Percentiles rank a stretch among this genome's conserved stretches.
Conservation (phyloP, 2,113 vertebrate genomes). For the Budorcas taxicolor region DNA sequence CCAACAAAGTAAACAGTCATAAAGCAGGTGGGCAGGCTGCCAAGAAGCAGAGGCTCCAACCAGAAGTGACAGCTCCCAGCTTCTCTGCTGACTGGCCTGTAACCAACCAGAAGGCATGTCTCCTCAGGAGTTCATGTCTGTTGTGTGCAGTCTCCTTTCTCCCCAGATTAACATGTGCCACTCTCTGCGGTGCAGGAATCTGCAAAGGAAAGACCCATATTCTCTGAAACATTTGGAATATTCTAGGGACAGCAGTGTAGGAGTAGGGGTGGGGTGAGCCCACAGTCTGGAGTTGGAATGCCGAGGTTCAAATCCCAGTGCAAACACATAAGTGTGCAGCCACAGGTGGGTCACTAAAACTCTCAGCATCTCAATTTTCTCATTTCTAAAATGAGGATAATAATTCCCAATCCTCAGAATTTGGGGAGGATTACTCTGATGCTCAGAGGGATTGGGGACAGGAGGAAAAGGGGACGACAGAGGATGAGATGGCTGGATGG, state of each 20-base stretch:
- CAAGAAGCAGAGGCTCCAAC: not conserved
- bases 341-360: not conserved
- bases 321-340: not conserved
- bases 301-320: not conserved
- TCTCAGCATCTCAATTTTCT: not conserved
- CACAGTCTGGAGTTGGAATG: not conserved
- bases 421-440: not conserved
- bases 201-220: not conserved
- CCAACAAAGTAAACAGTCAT: not conserved
- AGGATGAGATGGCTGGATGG: too few species aligned
- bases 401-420: not conserved
- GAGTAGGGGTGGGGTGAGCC: too few species aligned
- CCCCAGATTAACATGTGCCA: accelerated
- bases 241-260: not conserved
- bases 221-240: not conserved
- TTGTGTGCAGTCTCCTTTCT: not conserved
- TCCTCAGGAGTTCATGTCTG: not conserved
- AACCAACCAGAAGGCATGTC: not conserved
- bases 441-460: too few species aligned
- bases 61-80: not conserved
- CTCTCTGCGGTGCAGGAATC: not conserved
- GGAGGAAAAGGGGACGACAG: too few species aligned
- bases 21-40: not conserved
- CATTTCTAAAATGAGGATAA: not conserved
- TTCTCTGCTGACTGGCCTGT: not conserved